These are phyloP conservation scores for Eutolmus rufibarbis DNA, from an alignment of 2,888 invertebrate species.

Conservation along the genomic window DNA sequence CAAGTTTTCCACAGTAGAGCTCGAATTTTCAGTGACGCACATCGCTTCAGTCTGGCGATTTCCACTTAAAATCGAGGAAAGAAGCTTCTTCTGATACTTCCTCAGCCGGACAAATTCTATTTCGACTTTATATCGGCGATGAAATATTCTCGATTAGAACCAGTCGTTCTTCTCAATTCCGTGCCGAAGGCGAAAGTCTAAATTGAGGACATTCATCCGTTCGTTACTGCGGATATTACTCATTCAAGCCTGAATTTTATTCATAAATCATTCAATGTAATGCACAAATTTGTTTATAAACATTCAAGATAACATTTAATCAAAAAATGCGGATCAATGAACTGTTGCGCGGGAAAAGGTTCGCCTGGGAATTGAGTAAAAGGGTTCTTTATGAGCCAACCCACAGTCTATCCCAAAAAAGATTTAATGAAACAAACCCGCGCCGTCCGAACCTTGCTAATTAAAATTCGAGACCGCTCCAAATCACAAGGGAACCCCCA, in stretches of 20 bases:
- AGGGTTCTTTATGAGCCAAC: background rate
- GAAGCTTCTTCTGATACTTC: background rate
- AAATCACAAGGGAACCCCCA: background rate
- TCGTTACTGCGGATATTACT: background rate
- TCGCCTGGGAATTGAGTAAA: background rate
- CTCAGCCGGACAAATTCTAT: background rate
- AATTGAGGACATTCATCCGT: conserved; percentile 20
- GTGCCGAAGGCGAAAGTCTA: background rate
- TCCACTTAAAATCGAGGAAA: background rate
- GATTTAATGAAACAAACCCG: background rate
- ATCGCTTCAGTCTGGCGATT: background rate
- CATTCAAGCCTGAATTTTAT: background rate
- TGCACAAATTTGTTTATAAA: conserved; percentile 20
- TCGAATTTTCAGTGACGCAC: background rate
- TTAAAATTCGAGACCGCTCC: background rate
- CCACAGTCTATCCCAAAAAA: background rate
- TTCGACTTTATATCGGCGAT: background rate
- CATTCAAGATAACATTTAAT: background rate
- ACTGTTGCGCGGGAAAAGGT: background rate
- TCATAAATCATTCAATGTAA: background rate
- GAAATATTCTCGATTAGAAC: background rate
- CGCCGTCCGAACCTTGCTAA: background rate
- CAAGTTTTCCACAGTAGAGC: background rate
- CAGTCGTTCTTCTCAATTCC: background rate
- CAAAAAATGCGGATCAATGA: background rate